Conservation (phyloP, 2,888 invertebrate genomes). For the Acheta domesticus region DNA sequence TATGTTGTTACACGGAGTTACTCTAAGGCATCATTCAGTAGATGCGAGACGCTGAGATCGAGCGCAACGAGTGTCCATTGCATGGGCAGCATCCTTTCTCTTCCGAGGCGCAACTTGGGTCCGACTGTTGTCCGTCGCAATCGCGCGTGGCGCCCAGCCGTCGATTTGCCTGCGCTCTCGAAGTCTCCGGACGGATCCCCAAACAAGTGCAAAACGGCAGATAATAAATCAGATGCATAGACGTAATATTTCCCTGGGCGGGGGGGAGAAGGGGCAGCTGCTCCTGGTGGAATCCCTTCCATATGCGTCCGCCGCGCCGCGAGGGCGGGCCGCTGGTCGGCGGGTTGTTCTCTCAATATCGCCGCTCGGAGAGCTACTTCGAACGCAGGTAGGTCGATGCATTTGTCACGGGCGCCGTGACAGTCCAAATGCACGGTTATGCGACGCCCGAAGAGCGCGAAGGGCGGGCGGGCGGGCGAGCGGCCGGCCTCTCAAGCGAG, state of each 20-base stretch:
- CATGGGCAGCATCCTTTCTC: too few species aligned
- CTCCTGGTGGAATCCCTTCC: neutral
- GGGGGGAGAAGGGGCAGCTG: neutral
- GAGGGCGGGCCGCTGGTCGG: neutral
- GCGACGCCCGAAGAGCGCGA: neutral
- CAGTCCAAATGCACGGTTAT: slow-evolving; percentile 1
- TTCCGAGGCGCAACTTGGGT: too few species aligned
- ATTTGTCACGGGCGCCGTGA: slow-evolving; percentile 9
- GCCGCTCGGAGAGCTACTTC: slow-evolving; percentile 1
- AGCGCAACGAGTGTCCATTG: too few species aligned
- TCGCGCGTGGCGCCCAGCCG: too few species aligned
- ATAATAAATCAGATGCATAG: neutral
- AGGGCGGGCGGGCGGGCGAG: neutral
- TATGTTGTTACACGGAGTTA: too few species aligned
- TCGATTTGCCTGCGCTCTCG: too few species aligned
- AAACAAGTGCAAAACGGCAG: neutral
- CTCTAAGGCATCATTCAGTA: too few species aligned
- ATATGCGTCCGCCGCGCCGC: neutral
- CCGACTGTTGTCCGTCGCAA: too few species aligned
- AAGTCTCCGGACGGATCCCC: neutral
- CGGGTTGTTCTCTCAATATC: slow-evolving; percentile 1
- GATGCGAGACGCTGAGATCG: too few species aligned
- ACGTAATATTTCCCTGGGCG: neutral
- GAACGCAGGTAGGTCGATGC: neutral
- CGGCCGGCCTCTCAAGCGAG: neutral